Base-by-base conservation (phyloP, 2,797 vertebrate species). In the Protosalanx chinensis region DNA sequence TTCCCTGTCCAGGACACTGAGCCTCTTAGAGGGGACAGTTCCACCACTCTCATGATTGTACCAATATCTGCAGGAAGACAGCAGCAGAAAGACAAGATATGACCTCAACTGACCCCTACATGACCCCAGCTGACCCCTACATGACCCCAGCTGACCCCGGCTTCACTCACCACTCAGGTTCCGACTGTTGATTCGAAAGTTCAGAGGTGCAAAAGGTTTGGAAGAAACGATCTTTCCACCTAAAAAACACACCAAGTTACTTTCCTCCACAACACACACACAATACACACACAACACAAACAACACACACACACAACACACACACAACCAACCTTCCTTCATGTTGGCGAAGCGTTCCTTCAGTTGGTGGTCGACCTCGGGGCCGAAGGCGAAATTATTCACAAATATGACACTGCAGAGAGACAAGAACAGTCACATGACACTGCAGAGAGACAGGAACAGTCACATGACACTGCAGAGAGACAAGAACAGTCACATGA, bases 341-440 rank as follows among this genome's bases (percentile, higher is more conserved):
- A 99, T 99, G 88, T 99, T 99, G 12, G 98, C 98, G 83, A 99
- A 99, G 61, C 98, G 94, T 84, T 99, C 98, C 94, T 99, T 99
- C 93, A 99, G 93, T 88, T 99, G 98, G 92, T 99, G 98, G 94
- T 99, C 98, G 91, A 99, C 98, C 90, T 99, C 98, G 84, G 98
- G 98, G 91, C 98, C 98, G 88, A 99, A 99, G 93, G 98, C 98
- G 95, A 99, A 99, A 87, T 99, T 99, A 94, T 99, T 99, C 93
- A 99, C 98, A 96, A 99, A 99, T 90, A 99, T 98, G 93, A 99
- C 98, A 94, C 98, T 99, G 95, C 93, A 93, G 87, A 87, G 64
- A 94, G 91, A 1, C 72, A 65, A 78, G 59, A 16, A 29, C n/a
- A 74, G 63, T 41, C 8, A 41, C 12, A 41, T 41, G 6, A 41